phyloP scores from a whole-genome alignment of 1,140 invertebrate species.

The Protaetia brevitarsis region DNA sequence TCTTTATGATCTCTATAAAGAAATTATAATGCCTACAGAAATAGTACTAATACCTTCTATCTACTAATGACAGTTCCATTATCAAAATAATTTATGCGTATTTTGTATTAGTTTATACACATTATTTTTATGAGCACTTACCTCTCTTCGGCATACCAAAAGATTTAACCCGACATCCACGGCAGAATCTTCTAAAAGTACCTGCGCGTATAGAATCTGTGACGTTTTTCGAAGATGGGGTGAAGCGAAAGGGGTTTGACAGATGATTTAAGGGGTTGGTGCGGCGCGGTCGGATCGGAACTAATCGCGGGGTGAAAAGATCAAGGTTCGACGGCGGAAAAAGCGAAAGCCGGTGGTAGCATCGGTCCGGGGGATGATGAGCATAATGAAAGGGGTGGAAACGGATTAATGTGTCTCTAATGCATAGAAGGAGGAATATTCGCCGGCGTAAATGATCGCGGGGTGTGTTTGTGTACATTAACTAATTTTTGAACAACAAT shows the following conservation, averaged over 20 bases:
- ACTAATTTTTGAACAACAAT: too few species aligned
- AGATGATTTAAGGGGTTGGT: constrained; percentile 9
- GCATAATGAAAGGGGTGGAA: constrained; percentile 9
- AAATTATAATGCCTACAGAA: too few species aligned
- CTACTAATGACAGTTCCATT: too few species aligned
- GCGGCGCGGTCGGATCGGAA: not conserved
- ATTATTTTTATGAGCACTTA: too few species aligned
- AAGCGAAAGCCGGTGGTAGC: constrained; percentile 1
- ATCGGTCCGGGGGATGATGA: constrained; percentile 1
- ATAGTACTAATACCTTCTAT: too few species aligned
- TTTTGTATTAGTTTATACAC: too few species aligned
- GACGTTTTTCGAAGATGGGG: constrained; percentile 7
- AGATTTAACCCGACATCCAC: too few species aligned
- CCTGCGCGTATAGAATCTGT: not conserved
- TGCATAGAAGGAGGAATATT: not conserved
- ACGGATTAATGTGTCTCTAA: not conserved
- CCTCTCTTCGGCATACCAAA: too few species aligned
- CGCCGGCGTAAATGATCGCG: not conserved
- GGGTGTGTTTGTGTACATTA: not conserved
- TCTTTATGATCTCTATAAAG: too few species aligned
- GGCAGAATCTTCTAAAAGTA: not conserved
- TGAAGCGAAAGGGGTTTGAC: constrained; percentile 15
- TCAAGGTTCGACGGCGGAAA: not conserved
- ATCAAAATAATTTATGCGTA: too few species aligned
- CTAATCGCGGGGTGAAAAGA: not conserved